These are phyloP conservation scores for Cacoxenus indagator DNA, from an alignment of 2,888 invertebrate genomes.

Conservation along the genomic window DNA sequence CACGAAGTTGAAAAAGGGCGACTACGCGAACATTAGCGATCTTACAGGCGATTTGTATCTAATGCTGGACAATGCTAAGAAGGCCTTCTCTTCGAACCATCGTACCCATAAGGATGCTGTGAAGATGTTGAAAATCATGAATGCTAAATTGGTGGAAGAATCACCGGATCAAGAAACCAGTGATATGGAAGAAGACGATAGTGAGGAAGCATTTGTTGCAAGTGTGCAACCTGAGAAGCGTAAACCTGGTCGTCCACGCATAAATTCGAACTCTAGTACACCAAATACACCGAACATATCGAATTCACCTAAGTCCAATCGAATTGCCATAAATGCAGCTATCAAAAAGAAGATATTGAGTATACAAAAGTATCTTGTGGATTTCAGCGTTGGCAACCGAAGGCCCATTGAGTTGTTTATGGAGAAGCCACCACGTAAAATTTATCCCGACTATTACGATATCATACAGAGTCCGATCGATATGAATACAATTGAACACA, in stretches of 20 bases:
- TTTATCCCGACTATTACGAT: conserved; percentile 96
- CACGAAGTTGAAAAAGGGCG: conserved; percentile 84
- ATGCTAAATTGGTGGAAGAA: conserved; percentile 77
- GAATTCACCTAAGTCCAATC: conserved; percentile 64
- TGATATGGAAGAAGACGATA: conserved; percentile 57
- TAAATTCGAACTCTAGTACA: conserved; percentile 52
- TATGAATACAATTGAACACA: conserved; percentile 92
- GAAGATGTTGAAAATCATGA: conserved; percentile 86
- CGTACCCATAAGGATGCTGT: conserved; percentile 88
- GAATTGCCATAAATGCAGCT: conserved; percentile 61
- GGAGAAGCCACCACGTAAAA: conserved; percentile 95
- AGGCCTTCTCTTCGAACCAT: conserved; percentile 86
- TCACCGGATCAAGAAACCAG: conserved; percentile 65
- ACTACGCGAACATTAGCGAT: conserved; percentile 87
- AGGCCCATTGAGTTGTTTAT: conserved; percentile 93
- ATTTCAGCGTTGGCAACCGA: conserved; percentile 82
- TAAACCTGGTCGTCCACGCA: conserved; percentile 65
- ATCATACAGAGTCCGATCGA: conserved; percentile 95
- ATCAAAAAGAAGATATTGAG: conserved; percentile 85
- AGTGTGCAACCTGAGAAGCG: conserved; percentile 55
- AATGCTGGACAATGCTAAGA: conserved; percentile 97
- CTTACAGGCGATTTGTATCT: conserved; percentile 94
- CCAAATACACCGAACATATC: conserved; percentile 47
- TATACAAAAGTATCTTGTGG: conserved; percentile 82
- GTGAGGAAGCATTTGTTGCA: conserved; percentile 45